Conservation (phyloP, 2,113 vertebrate genomes). For the Menidia beryllina region DNA sequence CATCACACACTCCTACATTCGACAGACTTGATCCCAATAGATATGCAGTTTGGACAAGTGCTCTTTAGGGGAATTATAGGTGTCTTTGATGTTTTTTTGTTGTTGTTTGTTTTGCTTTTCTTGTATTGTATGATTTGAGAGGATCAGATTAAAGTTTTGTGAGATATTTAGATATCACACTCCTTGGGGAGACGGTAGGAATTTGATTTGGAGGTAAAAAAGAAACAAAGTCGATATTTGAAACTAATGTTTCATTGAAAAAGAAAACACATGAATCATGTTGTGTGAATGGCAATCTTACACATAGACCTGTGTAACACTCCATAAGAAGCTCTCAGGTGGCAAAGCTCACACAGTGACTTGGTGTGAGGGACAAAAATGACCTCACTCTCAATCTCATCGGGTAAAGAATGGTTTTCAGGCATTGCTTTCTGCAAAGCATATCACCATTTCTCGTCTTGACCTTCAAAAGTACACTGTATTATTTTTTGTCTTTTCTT, state of each 20-base stretch:
- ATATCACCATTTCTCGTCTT: slow-evolving; percentile 45
- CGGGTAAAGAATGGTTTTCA: slow-evolving; percentile 56
- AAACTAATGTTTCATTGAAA: too few relatives aligned
- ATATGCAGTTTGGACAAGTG: neutral
- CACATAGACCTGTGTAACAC: slow-evolving; percentile 33
- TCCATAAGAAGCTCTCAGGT: slow-evolving; percentile 60
- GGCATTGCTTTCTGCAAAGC: slow-evolving; percentile 62
- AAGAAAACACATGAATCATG: neutral
- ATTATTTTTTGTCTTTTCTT: slow-evolving; percentile 55
- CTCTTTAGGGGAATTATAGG: slow-evolving; percentile 5
- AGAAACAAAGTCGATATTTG: slow-evolving; percentile 5
- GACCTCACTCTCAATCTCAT: slow-evolving; percentile 16
- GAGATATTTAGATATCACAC: slow-evolving; percentile 13
- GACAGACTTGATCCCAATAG: neutral
- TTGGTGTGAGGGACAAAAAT: slow-evolving; percentile 38
- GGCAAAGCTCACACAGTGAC: slow-evolving; percentile 58
- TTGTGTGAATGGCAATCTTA: slow-evolving; percentile 31
- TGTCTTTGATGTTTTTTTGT: slow-evolving; percentile 13
- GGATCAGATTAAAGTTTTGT: slow-evolving; percentile 27
- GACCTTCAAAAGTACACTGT: slow-evolving; percentile 53
- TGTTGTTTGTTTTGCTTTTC: slow-evolving; percentile 10
- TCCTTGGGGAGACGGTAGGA: slow-evolving; percentile 14
- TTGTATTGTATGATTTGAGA: neutral
- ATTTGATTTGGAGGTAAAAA: slow-evolving; percentile 18
- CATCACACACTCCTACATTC: slow-evolving; percentile 14